Evolutionary conservation across 92 coral and sea anemone species (phyloP).

Genomic region (Zoanthus gigantus): DNA sequence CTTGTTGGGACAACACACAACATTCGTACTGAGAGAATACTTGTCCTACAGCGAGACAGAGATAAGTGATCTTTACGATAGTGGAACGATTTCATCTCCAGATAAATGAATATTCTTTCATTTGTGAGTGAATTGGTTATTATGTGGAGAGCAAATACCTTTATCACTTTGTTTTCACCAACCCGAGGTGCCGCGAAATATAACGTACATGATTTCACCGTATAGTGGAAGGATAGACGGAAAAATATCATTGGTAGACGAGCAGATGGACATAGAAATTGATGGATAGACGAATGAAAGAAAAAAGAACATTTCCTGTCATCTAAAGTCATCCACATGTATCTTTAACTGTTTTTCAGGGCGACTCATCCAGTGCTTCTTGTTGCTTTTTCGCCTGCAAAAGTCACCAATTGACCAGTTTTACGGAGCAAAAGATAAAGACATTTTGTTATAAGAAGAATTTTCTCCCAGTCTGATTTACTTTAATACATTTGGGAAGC

Average conservation of each 20-base stretch:
- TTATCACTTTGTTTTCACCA: too few relatives aligned
- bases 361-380: conserved; percentile 36
- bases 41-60: conserved; percentile 64
- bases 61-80: conserved; percentile 54
- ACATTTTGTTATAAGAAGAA: too few relatives aligned
- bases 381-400: conserved; percentile 64
- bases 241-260: background rate
- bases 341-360: conserved; percentile 78
- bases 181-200: too few relatives aligned
- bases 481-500: too few relatives aligned
- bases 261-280: background rate
- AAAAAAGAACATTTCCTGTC: background rate
- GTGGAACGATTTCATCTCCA: conserved; percentile 56
- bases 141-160: too few relatives aligned
- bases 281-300: background rate
- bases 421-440: too few relatives aligned
- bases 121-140: too few relatives aligned
- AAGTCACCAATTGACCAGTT: background rate
- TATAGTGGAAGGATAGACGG: too few relatives aligned
- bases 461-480: too few relatives aligned
- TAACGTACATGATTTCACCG: too few relatives aligned
- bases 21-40: conserved; percentile 66
- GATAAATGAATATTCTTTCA: background rate
- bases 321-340: conserved; percentile 84
- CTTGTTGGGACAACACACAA: conserved; percentile 85